Percentiles rank a stretch among this genome's conserved stretches.
Conservation (phyloP, 2,113 vertebrate genomes). For the Rhynchomys soricoides region DNA sequence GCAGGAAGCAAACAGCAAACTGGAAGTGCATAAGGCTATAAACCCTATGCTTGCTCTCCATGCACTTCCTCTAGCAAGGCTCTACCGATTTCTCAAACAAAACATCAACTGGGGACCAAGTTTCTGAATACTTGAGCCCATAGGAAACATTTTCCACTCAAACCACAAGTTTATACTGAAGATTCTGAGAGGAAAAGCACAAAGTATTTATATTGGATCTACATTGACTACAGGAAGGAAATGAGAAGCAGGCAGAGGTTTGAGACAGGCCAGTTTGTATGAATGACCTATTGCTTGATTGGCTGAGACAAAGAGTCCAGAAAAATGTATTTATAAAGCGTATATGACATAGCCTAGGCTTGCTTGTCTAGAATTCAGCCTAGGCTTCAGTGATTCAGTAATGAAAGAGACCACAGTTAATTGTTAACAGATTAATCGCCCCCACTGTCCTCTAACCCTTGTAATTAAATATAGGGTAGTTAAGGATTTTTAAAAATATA, state of each 20-base stretch:
- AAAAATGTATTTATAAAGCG: neutral
- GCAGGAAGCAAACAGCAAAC: neutral
- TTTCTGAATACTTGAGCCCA: neutral
- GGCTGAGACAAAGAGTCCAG: neutral
- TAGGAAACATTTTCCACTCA: neutral
- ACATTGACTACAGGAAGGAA: neutral
- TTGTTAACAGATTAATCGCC: neutral
- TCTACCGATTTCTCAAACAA: neutral
- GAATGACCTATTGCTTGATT: neutral
- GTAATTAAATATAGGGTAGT: neutral
- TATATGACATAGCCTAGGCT: neutral
- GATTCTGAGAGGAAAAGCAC: neutral
- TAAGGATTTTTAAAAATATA: neutral
- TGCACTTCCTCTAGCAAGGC: neutral
- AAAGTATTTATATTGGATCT: neutral
- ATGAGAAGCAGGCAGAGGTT: neutral
- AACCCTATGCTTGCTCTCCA: neutral
- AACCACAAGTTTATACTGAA: neutral
- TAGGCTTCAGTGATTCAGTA: neutral
- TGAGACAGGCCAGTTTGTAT: neutral
- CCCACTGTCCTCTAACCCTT: neutral
- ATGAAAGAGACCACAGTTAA: neutral
- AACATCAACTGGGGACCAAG: neutral
- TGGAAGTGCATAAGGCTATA: neutral
- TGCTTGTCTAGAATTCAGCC: neutral